Evolutionary conservation across 1,140 invertebrate genomes (phyloP).

Genomic region (Drosophila carrolli): DNA sequence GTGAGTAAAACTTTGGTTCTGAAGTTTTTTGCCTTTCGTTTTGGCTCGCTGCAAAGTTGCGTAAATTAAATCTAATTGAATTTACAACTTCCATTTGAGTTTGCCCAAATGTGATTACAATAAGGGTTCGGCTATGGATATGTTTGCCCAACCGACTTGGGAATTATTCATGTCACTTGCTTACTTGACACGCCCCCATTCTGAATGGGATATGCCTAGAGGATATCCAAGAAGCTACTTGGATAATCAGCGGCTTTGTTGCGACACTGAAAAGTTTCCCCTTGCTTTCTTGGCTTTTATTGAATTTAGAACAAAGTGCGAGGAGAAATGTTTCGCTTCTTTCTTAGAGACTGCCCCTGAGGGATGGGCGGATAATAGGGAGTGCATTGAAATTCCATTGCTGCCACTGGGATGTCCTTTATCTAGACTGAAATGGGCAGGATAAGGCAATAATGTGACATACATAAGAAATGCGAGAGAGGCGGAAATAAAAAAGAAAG

Average conservation of each 20-base stretch:
- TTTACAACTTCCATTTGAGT: constrained; percentile 60
- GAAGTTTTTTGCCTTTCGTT: constrained; percentile 37
- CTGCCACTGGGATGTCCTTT: constrained; percentile 12
- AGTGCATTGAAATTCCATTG: constrained; percentile 45
- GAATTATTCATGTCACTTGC: constrained; percentile 64
- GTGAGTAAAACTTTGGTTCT: constrained; percentile 28
- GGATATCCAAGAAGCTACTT: constrained; percentile 30
- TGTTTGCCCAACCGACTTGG: constrained; percentile 44
- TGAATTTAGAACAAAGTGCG: constrained; percentile 48
- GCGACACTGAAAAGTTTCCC: constrained; percentile 47
- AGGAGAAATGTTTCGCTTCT: constrained; percentile 45
- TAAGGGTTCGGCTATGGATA: constrained; percentile 52
- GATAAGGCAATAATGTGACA: constrained; percentile 48
- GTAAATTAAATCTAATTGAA: constrained; percentile 68
- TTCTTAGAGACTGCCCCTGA: constrained; percentile 48
- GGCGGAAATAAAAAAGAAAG: constrained; percentile 26
- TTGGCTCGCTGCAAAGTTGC: constrained; percentile 44
- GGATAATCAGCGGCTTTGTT: constrained; percentile 62
- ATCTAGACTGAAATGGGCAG: constrained; percentile 3
- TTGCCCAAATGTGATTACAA: constrained; percentile 60
- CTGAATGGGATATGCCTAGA: background rate
- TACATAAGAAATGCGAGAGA: constrained; percentile 40
- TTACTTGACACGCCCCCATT: constrained; percentile 35
- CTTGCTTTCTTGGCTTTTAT: constrained; percentile 37
- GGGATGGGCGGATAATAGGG: constrained; percentile 4